These are phyloP conservation scores for Hemistola chrysoprasaria DNA, from an alignment of 2,888 invertebrate genomes.

Conservation along the genomic window DNA sequence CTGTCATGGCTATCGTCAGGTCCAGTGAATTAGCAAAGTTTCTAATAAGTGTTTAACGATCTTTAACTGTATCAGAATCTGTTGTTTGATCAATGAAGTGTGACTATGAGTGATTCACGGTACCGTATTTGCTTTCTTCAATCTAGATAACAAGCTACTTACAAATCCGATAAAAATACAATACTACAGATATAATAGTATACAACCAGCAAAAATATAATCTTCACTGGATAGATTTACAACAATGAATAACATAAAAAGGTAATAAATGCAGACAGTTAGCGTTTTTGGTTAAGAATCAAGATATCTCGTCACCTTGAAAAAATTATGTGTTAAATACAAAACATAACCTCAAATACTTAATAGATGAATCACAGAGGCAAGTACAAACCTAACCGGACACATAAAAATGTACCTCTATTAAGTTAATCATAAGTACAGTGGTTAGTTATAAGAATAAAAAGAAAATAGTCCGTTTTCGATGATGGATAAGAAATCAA, in stretches of 20 bases:
- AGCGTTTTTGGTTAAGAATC: too few relatives aligned
- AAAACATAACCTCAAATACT: slow-evolving; percentile 47
- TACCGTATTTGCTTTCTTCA: slow-evolving; percentile 16
- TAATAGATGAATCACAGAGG: slow-evolving; percentile 48
- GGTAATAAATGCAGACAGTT: too few relatives aligned
- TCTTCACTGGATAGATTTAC: too few relatives aligned
- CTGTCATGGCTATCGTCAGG: slow-evolving; percentile 50
- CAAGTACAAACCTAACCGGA: too few relatives aligned
- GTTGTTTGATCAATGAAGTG: slow-evolving; percentile 31
- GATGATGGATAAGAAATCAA: slow-evolving; percentile 15
- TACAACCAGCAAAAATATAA: too few relatives aligned
- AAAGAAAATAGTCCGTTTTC: too few relatives aligned
- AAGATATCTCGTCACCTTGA: too few relatives aligned
- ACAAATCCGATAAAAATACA: slow-evolving; percentile 16
- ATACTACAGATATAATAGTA: too few relatives aligned
- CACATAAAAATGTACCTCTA: too few relatives aligned
- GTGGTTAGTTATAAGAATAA: too few relatives aligned
- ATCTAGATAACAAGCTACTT: slow-evolving; percentile 14
- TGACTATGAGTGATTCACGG: slow-evolving; percentile 25
- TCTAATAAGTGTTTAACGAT: slow-evolving; percentile 40
- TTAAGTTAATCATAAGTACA: too few relatives aligned
- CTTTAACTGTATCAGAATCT: slow-evolving; percentile 26
- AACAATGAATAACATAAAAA: slow-evolving; percentile 13
- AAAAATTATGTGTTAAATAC: slow-evolving; percentile 17
- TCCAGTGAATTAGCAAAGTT: slow-evolving; percentile 45